Evolutionary conservation across 1,140 invertebrate genomes (phyloP), one percentile per base, ranked within the genome.

Genomic region (Atta texana): DNA sequence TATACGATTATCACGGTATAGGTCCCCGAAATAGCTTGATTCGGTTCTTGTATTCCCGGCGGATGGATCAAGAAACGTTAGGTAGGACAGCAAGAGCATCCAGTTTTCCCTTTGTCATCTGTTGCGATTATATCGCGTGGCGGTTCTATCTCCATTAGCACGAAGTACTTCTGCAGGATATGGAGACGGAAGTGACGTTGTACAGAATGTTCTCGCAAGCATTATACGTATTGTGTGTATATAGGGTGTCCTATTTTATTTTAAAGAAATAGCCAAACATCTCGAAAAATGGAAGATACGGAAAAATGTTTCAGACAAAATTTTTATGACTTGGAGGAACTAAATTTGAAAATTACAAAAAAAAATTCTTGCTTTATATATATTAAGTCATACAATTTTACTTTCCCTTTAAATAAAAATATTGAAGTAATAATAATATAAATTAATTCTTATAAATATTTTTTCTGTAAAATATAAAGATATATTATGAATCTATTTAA

Each of bases 131-230:
- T 84, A 88, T 77, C 61, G 69, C 76, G 24, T 57, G 24, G 12
- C 66, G 84, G 72, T 75, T 88, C 77, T 69, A 87, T 89, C 86
- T 85, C 55, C 84, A 88, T 89, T 89, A 88, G 78, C 72, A 51
- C 86, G 63, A 77, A 84, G 72, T 31, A n/a, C 34, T 88, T 69
- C 71, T 55, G 21, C 59, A 51, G 69, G 39, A 84, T 74, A 61
- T 31, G 69, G 24, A 81, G 49, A 81, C 77, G 8, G 8, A 72
- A 82, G 24, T 39, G 53, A 72, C 66, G 34, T 82, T 59, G 39
- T 57, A 59, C n/a, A 49, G 53, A 14, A 74, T 59, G 55, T 74
- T n/a, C 55, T 61, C 28, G 39, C 31, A 49, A 72, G 8, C 53
- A 69, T 51, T 66, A 51, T 18, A 49, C 6, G 18, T 34, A 68